Base-by-base conservation (phyloP, 92 coral and sea anemone species). In the Epizoanthus illoricatus region DNA sequence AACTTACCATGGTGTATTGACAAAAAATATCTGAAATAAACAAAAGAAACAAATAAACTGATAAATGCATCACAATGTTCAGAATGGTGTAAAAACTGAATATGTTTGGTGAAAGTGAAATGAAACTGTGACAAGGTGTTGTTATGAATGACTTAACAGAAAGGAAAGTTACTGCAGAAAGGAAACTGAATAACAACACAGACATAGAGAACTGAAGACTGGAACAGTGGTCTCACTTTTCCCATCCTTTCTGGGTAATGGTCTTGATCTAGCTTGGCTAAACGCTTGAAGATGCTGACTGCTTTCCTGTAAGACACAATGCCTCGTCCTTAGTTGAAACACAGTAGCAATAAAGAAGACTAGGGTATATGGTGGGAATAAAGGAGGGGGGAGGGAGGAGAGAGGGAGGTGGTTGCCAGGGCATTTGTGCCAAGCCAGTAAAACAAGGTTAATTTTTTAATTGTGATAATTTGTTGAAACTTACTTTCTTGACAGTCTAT, bases 231-330 rank as follows among this genome's bases (percentile, higher is more conserved):
- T 64, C 91, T 83, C 21, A 96, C 99, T 88, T 96, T 96, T 69
- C 98, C 99, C 95, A 96, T 92, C 71, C 99, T 90, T 52, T 96
- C 99, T 20, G 99, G 99, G 39, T 96, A 96, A 71, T 90, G 88
- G 42, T 96, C 97, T 63, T 96, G 99, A 65, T 96, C 99, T 7
- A 93, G 78, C 84, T 78, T 94, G 59, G 91, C 94, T 87, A 96
- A 67, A 62, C 89, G 86, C 42, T 92, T 91, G 84, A 96, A 93
- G 41, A 92, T 73, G 71, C 80, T 84, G 43, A 91, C 81, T 18
- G 98, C 97, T 83, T 91, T 96, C 63, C 98, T 95, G 85, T 19
- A 83, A 79, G 58, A 23, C 16, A 28, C 33, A 80, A 68, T 41
- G 74, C 4, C 42, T 36, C 19, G 9, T 4, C n/a, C 8, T 41